Base-by-base conservation (phyloP, 2,113 vertebrate species). In the Carassius gibelio region DNA sequence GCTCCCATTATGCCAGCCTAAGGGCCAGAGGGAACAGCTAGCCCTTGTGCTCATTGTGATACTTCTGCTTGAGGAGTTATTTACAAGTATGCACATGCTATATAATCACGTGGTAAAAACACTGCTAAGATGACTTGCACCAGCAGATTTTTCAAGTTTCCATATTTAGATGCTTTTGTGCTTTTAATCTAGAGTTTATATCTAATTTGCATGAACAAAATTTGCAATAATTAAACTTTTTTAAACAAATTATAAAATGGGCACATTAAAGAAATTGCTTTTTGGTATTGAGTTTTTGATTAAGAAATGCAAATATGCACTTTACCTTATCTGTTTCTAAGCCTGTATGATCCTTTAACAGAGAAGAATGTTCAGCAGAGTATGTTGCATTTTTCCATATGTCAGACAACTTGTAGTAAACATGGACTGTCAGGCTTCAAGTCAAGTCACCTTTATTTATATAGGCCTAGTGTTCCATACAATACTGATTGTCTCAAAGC, bases 1-100 rank as follows among this genome's bases (percentile, higher is more conserved):
- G 61, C 52, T 84, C 80, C 80, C 77, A 82, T 87, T 83, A 85
- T 85, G 83, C 83, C 82, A 59, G 76, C 75, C 30, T 66, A 83
- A 71, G 84, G 68, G 79, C 75, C 62, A 66, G 38, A 84, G 64
- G 45, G 84, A 84, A 87, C 79, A 78, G 36, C 36, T 15, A 77
- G 34, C 55, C 57, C 71, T 85, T 82, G 79, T 86, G 64, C 34
- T 45, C 55, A 76, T 69, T 75, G 81, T 45, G 71, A 68, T 66
- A 77, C 81, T 13, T 45, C 26, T 30, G 26, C 59, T n/a, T 23
- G 77, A 84, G 45, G 15, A 48, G 15, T 11, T 81, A 26, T 66
- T 81, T 81, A 38, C 36, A 6, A 62, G 62, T 62, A n/a, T 62
- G 21, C 76, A 62, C 21, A n/a, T 61, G 59, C 38, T 76, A 19